phyloP scores from a whole-genome alignment of 2,888 invertebrate genomes.

The Drosophila stalkeri region DNA sequence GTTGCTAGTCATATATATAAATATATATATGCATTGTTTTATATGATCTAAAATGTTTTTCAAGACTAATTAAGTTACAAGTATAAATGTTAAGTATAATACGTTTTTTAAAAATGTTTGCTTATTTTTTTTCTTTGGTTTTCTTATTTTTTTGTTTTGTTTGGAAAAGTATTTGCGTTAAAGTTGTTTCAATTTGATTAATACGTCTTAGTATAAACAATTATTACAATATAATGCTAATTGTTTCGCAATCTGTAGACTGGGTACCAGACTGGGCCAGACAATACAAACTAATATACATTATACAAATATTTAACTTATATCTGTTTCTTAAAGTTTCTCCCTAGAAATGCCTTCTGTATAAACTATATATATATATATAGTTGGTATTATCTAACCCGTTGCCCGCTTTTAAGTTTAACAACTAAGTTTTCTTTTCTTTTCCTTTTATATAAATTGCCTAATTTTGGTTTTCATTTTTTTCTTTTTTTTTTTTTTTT shows the following conservation, averaged over 20 bases:
- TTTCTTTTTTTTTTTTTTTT: conserved; percentile 53
- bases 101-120: conserved; percentile 79
- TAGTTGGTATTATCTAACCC: conserved; percentile 33
- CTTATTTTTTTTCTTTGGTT: conserved; percentile 23
- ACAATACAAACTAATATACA: conserved; percentile 20
- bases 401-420: conserved; percentile 38
- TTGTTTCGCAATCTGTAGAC: conserved; percentile 52
- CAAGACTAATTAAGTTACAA: conserved; percentile 76
- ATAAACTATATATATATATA: conserved; percentile 10
- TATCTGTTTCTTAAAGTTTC: conserved; percentile 22
- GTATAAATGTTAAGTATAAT: conserved; percentile 73
- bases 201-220: conserved; percentile 72
- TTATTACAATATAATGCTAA: conserved; percentile 71
- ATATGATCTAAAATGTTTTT: conserved; percentile 79
- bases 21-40: conserved; percentile 31
- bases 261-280: conserved; percentile 13
- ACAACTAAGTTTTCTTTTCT: conserved; percentile 57
- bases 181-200: conserved; percentile 70
- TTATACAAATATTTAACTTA: conserved; percentile 45
- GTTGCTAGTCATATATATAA: conserved; percentile 67
- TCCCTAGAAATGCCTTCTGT: conserved; percentile 54
- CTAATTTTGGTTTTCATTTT: conserved; percentile 38
- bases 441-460: conserved; percentile 49
- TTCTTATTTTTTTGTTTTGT: conserved; percentile 24
- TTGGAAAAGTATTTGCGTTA: conserved; percentile 74